Evolutionary conservation across 2,888 invertebrate species (phyloP), one percentile per base, ranked within the genome.

Genomic region (Coelogynopora nodosa): DNA sequence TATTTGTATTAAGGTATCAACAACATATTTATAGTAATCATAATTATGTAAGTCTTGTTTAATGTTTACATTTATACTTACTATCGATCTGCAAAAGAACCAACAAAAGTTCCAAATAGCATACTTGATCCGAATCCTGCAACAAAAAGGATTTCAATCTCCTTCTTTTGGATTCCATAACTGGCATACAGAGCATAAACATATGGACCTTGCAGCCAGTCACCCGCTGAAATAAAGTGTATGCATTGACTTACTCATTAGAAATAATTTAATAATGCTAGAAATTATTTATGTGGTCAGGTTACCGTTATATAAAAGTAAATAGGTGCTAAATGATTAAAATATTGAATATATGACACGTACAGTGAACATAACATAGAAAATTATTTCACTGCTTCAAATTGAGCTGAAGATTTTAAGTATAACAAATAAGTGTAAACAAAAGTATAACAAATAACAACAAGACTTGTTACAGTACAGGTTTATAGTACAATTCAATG

Each of bases 161-260:
- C 90, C 84, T 91, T 91, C 80, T 92, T 90, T 10, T 91, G 89
- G 92, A 93, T 93, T 0, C 92, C 92, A 89, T 93, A 93, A 88
- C 91, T 91, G 82, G 93, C 92, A 89, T 93, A 93, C 84, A 93
- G 89, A 0, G 93, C 93, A 89, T 93, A 93, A 30, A 93, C 93
- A 90, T 93, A 93, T 0, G 93, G 93, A 0, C 93, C 93, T 89
- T 93, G 93, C 49, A 93, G 89, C 93, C 93, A 93, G 88, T 93
- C 93, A 5, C 93, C 93, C 67, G 92, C 93, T 93, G 89, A 87
- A 92, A 90, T 29, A 87, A 74, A 88, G 67, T 31, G 67, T 26
- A 67, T 1, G 13, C 67, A 87, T 29, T 27, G 18, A 23, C 23
- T 28, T 30, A 30, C 10, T 30, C 27, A 86, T 0, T 13, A 86